Percentiles rank a stretch among this genome's conserved stretches.
These are phyloP conservation scores for Pteruthius melanotis DNA, from an alignment of 2,113 vertebrate species.

Conservation along the genomic window DNA sequence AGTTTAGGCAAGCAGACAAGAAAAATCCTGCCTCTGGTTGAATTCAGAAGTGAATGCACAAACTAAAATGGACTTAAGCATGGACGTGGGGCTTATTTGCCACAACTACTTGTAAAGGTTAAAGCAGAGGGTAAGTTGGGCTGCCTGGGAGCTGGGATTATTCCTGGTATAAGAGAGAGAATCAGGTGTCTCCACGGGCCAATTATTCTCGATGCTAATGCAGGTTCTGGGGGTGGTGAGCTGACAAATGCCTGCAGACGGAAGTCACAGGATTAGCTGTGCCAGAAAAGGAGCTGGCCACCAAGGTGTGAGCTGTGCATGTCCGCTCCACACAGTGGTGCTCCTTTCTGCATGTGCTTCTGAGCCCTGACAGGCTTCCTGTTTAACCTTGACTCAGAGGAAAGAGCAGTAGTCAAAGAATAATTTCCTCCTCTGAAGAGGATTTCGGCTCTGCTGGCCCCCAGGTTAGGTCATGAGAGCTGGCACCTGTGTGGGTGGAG, in stretches of 20 bases:
- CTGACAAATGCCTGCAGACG: not conserved
- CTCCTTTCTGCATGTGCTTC: not conserved
- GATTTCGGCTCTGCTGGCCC: not conserved
- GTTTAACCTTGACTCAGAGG: not conserved
- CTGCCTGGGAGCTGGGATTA: not conserved
- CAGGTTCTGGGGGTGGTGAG: not conserved
- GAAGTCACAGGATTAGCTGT: not conserved
- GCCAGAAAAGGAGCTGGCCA: not conserved
- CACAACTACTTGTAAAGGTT: not conserved
- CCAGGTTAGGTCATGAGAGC: not conserved
- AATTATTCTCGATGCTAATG: not conserved
- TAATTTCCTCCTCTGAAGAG: not conserved
- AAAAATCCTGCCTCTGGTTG: not conserved
- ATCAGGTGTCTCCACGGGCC: not conserved
- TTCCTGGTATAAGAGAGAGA: not conserved
- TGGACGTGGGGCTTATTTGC: not conserved
- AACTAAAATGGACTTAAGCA: not conserved
- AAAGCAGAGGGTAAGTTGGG: not conserved
- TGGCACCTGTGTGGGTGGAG: not conserved
- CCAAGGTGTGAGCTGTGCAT: fast-evolving
- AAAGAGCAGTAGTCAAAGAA: not conserved
- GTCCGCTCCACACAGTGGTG: fast-evolving
- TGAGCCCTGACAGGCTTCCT: not conserved
- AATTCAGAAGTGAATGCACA: not conserved
- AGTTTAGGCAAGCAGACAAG: not conserved